phyloP scores from a whole-genome alignment of 1,140 invertebrate genomes.

The Amyelois transitella region DNA sequence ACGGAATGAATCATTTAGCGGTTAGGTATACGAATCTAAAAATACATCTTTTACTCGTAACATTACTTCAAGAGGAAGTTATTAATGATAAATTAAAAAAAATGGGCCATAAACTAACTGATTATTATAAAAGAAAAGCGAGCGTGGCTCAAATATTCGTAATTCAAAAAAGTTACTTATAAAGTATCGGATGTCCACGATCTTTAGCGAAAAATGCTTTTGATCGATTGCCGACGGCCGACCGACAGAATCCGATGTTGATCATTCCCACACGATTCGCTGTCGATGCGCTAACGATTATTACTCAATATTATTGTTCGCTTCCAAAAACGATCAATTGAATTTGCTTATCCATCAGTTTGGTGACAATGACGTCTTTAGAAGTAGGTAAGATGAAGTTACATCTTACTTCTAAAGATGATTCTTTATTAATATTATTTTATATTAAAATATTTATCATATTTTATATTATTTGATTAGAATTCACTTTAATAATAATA shows the following conservation, averaged over 20 bases:
- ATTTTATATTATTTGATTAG: too few relatives aligned
- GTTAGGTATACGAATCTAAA: background rate
- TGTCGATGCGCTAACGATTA: constrained; percentile 33
- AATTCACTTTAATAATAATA: too few relatives aligned
- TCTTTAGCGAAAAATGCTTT: constrained; percentile 58
- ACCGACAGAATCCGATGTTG: constrained; percentile 57
- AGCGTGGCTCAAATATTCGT: constrained; percentile 24
- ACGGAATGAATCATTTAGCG: background rate
- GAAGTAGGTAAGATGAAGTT: constrained; percentile 3
- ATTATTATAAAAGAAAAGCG: constrained; percentile 32
- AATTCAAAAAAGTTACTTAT: constrained; percentile 29
- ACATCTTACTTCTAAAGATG: background rate
- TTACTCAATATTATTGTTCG: constrained; percentile 44
- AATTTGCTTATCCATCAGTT: constrained; percentile 8
- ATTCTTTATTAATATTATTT: too few relatives aligned
- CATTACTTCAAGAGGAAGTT: too few relatives aligned
- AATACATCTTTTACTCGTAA: background rate
- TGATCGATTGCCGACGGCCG: constrained; percentile 50
- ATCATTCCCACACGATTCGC: constrained; percentile 64
- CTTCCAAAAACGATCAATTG: constrained; percentile 50
- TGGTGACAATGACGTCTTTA: constrained; percentile 10
- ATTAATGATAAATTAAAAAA: background rate
- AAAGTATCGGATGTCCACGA: constrained; percentile 46
- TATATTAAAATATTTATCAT: too few relatives aligned
- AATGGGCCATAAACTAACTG: constrained; percentile 21